These are phyloP conservation scores for Azemiops feae DNA, from an alignment of 2,113 vertebrate species.

Conservation along the genomic window DNA sequence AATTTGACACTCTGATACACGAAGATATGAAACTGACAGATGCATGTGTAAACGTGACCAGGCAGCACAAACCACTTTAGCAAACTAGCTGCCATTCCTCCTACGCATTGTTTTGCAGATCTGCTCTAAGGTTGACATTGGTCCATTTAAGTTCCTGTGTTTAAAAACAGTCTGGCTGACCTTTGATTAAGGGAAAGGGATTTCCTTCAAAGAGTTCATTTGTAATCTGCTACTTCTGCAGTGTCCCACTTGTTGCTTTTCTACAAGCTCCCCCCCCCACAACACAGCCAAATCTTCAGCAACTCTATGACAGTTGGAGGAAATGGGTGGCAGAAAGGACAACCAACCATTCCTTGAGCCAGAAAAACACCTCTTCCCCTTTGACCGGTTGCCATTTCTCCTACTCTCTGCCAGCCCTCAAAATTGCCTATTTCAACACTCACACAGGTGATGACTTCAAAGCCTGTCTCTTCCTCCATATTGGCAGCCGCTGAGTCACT, in stretches of 20 bases:
- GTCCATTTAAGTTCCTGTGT: not conserved
- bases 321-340: not conserved
- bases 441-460: constrained; percentile 91
- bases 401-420: too few species aligned
- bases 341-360: not conserved
- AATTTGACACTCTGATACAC: not conserved
- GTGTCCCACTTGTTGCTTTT: not conserved
- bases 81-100: not conserved
- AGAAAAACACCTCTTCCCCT: not conserved
- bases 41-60: not conserved
- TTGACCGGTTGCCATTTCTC: not conserved
- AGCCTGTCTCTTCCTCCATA: constrained; percentile 83
- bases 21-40: not conserved
- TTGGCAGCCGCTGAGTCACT: constrained; percentile 39
- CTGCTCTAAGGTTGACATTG: not conserved
- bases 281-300: not conserved
- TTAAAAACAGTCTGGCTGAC: not conserved
- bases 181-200: not conserved
- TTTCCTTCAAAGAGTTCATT: not conserved
- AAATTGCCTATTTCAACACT: constrained; percentile 43
- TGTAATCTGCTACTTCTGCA: not conserved
- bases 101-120: not conserved
- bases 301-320: not conserved
- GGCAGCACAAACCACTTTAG: not conserved
- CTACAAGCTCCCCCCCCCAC: not conserved